These are phyloP conservation scores for Sebastes matsubarae DNA, from an alignment of 2,797 vertebrate species.

Conservation along the genomic window DNA sequence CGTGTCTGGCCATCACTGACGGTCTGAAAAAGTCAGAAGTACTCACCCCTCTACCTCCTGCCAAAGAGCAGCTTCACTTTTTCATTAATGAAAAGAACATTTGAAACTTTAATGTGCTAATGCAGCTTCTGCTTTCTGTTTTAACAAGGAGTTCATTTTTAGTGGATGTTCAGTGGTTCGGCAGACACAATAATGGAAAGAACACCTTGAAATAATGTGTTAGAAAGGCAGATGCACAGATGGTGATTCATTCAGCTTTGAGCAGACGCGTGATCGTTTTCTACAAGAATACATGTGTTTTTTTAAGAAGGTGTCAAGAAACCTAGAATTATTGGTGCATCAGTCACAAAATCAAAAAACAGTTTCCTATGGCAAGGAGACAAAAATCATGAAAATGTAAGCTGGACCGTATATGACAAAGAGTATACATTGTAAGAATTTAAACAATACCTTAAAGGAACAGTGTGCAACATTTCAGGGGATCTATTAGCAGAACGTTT, in stretches of 20 bases:
- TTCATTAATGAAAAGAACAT: constrained; percentile 32
- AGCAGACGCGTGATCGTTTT: not conserved
- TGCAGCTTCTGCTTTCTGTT: constrained; percentile 9
- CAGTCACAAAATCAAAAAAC: not conserved
- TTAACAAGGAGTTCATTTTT: constrained; percentile 5
- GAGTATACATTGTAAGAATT: not conserved
- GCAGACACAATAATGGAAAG: not conserved
- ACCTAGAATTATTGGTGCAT: not conserved
- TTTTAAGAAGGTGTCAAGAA: not conserved
- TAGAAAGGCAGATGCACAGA: not conserved
- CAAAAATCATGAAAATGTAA: not conserved
- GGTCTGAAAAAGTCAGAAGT: constrained; percentile 10
- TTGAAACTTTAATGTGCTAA: constrained; percentile 24
- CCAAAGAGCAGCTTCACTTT: not conserved
- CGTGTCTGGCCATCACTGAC: constrained; percentile 13
- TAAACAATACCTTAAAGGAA: not conserved
- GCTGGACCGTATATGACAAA: not conserved
- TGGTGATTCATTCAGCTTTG: constrained; percentile 25
- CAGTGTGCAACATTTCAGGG: too few species aligned
- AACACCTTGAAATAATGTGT: not conserved
- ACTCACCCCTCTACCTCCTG: not conserved
- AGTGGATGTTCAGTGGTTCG: not conserved
- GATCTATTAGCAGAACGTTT: too few species aligned
- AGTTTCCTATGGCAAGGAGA: not conserved
- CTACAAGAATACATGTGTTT: not conserved